Percentiles rank a stretch among this genome's conserved stretches.
Evolutionary conservation across 2,113 vertebrate genomes (phyloP).

Genomic region (Apteryx owenii): DNA sequence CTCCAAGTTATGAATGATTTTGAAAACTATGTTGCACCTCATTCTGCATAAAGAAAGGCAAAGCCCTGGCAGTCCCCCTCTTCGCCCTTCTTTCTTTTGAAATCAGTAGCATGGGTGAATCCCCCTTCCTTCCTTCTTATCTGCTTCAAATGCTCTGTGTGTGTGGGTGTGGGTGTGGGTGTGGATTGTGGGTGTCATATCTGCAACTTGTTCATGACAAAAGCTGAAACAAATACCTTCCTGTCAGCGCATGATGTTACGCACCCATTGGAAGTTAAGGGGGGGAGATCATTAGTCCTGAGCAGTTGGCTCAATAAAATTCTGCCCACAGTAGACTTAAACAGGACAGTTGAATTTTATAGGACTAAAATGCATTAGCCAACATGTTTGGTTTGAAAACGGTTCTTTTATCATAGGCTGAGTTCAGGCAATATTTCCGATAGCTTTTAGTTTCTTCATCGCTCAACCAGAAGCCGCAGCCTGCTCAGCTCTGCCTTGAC

Average conservation of each 20-base stretch:
- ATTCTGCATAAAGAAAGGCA: too few species aligned
- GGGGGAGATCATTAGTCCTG: not conserved
- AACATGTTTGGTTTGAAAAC: not conserved
- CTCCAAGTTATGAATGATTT: not conserved
- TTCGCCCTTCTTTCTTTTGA: too few species aligned
- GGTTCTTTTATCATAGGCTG: not conserved
- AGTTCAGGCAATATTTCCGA: not conserved
- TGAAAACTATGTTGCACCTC: not conserved
- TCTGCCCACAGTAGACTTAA: accelerated
- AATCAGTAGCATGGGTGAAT: not conserved
- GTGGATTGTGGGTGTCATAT: too few species aligned
- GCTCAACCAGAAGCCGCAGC: not conserved
- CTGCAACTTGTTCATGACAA: not conserved
- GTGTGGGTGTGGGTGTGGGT: too few species aligned
- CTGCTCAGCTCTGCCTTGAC: not conserved
- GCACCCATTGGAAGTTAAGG: not conserved
- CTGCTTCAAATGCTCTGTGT: too few species aligned
- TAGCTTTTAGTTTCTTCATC: not conserved
- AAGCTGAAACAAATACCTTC: not conserved
- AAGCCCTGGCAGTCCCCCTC: too few species aligned
- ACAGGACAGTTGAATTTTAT: not conserved
- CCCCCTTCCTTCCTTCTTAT: too few species aligned
- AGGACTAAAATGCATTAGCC: not conserved
- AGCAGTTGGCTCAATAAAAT: not conserved
- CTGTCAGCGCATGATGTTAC: not conserved